Evolutionary conservation across 2,888 invertebrate species (phyloP).

Genomic region (Epinotia ramella): DNA sequence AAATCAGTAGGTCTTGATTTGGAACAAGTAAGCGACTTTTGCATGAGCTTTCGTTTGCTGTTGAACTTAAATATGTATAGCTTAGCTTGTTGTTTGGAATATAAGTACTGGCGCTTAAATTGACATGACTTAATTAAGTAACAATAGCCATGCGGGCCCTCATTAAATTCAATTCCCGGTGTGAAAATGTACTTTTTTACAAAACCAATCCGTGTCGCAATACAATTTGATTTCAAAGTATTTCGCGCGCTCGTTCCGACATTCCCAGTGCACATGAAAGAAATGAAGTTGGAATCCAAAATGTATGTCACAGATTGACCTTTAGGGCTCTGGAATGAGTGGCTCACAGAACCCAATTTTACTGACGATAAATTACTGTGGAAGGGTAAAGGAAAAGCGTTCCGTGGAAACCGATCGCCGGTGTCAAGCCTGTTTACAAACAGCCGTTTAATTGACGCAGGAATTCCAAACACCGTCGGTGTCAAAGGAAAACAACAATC

Average conservation of each 20-base stretch:
- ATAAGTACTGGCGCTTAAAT: not conserved
- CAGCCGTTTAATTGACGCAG: constrained; percentile 76
- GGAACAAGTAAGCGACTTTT: not conserved
- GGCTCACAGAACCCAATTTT: constrained; percentile 1
- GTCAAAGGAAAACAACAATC: constrained; percentile 70
- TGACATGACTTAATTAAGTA: not conserved
- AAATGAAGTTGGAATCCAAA: not conserved
- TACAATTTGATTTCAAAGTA: not conserved
- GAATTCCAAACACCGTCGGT: constrained; percentile 75
- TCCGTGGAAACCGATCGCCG: constrained; percentile 70
- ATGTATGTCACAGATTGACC: constrained; percentile 8
- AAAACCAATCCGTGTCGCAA: not conserved
- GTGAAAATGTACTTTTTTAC: not conserved
- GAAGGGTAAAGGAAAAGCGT: constrained; percentile 62
- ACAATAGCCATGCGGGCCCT: not conserved
- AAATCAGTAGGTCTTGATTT: constrained; percentile 7
- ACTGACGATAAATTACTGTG: constrained; percentile 2
- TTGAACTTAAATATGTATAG: not conserved
- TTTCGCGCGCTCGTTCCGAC: too few species aligned
- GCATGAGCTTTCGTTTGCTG: not conserved
- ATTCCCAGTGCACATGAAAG: not conserved
- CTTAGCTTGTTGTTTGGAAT: not conserved
- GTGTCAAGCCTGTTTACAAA: constrained; percentile 76
- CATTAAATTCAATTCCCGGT: not conserved
- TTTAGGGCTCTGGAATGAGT: not conserved